These are phyloP conservation scores for Erythrocercus mccallii DNA, from an alignment of 2,113 vertebrate genomes.

Conservation along the genomic window DNA sequence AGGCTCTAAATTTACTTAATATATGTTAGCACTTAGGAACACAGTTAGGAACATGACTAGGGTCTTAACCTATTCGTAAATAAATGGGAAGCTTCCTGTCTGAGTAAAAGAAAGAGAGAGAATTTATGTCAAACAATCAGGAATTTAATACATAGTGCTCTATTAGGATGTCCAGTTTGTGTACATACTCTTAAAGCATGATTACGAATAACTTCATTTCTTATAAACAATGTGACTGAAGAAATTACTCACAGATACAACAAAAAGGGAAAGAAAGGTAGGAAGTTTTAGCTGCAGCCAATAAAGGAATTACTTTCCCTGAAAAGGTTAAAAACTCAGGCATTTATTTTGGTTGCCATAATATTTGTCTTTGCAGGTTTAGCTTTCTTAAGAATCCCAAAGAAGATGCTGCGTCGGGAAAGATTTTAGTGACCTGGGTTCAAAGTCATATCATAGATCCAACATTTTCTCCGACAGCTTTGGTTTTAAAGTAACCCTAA, in stretches of 20 bases:
- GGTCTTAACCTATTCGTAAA: conserved; percentile 87
- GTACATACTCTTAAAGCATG: conserved; percentile 91
- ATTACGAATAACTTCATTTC: conserved; percentile 91
- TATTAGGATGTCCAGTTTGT: conserved; percentile 91
- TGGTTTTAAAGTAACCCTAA: conserved; percentile 57
- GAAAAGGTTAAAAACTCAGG: conserved; percentile 82
- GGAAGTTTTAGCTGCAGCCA: conserved; percentile 79
- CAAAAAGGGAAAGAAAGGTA: conserved; percentile 85
- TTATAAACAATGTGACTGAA: conserved; percentile 90
- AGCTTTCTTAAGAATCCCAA: conserved; percentile 75
- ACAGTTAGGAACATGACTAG: conserved; percentile 83
- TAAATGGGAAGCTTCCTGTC: conserved; percentile 93
- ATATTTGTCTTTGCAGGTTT: conserved; percentile 82
- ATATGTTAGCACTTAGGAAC: conserved; percentile 92
- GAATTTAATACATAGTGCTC: conserved; percentile 92
- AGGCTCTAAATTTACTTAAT: conserved; percentile 94
- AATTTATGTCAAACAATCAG: conserved; percentile 97
- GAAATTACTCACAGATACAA: conserved; percentile 90
- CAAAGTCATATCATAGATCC: conserved; percentile 63
- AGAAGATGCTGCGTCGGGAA: conserved; percentile 63
- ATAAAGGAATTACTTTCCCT: conserved; percentile 80
- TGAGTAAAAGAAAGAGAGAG: conserved; percentile 87
- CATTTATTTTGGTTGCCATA: conserved; percentile 83
- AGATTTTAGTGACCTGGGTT: conserved; percentile 71
- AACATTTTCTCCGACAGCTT: conserved; percentile 57